Percentiles rank a stretch among this genome's conserved stretches.
Conservation (phyloP, 2,113 vertebrate genomes). For the Pycnonotus jocosus region DNA sequence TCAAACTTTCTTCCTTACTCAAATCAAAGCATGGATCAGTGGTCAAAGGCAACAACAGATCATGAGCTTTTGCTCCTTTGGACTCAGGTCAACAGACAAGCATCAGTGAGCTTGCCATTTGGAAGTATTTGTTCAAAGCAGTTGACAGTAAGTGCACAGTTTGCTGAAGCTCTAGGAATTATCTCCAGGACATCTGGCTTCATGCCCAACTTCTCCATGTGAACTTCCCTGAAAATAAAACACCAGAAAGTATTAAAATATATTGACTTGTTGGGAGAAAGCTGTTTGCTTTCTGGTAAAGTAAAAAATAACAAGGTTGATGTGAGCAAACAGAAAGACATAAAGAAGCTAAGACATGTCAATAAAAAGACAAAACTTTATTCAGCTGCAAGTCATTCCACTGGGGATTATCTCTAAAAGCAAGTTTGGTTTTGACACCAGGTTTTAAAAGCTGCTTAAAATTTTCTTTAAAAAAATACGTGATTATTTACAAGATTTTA, state of each 20-base stretch:
- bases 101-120: not conserved
- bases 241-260: conserved; percentile 19
- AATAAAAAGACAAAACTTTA: conserved; percentile 33
- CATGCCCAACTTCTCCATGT: not conserved
- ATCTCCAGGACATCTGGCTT: conserved; percentile 53
- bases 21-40: not conserved
- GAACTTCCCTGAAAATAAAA: conserved; percentile 40
- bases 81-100: not conserved
- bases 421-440: not conserved
- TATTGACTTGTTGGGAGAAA: conserved; percentile 43
- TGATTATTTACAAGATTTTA: not conserved
- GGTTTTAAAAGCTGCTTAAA: not conserved
- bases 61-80: not conserved
- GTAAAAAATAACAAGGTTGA: conserved; percentile 51
- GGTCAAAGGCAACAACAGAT: not conserved
- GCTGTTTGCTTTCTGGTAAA: conserved; percentile 36
- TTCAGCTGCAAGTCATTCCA: conserved; percentile 34
- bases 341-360: conserved; percentile 47
- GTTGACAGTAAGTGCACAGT: not conserved
- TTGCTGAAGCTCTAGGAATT: conserved; percentile 22
- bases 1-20: not conserved
- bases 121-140: not conserved
- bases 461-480: not conserved
- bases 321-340: conserved; percentile 53
- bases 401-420: not conserved